These are phyloP conservation scores for Smittia sp. DNA, from an alignment of 2,888 invertebrate species.

Conservation along the genomic window DNA sequence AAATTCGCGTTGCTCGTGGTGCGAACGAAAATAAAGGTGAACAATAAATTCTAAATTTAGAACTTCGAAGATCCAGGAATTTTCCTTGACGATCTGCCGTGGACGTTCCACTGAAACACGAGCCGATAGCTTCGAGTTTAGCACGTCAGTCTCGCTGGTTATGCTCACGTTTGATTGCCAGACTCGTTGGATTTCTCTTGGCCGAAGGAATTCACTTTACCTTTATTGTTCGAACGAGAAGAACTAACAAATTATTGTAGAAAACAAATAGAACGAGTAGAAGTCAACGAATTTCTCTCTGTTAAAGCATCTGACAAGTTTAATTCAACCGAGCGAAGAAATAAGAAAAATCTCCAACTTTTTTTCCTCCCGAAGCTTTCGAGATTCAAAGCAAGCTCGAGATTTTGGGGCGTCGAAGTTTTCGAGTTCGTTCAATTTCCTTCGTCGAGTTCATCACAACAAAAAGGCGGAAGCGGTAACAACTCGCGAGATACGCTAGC, in stretches of 20 bases:
- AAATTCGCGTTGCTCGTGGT: not conserved
- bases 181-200: no score
- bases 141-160: no score
- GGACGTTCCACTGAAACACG: not conserved
- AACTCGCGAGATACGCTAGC: no score
- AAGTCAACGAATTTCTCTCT: not conserved
- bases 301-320: conserved; percentile 9
- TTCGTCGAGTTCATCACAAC: no score
- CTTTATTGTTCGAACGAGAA: not conserved
- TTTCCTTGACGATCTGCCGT: not conserved
- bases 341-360: no score
- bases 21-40: not conserved
- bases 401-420: no score
- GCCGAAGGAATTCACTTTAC: not conserved
- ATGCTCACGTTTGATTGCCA: no score
- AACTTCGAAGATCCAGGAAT: conserved; percentile 4
- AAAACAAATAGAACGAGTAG: not conserved
- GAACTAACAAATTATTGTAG: not conserved
- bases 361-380: no score
- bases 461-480: no score
- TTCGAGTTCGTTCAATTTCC: no score
- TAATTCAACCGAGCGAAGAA: not conserved
- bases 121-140: not conserved
- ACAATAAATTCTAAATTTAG: conserved; percentile 40
- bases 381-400: no score